Evolutionary conservation across 2,888 invertebrate genomes (phyloP), one percentile per base, ranked within the genome.

Genomic region (Heliconius hortense): DNA sequence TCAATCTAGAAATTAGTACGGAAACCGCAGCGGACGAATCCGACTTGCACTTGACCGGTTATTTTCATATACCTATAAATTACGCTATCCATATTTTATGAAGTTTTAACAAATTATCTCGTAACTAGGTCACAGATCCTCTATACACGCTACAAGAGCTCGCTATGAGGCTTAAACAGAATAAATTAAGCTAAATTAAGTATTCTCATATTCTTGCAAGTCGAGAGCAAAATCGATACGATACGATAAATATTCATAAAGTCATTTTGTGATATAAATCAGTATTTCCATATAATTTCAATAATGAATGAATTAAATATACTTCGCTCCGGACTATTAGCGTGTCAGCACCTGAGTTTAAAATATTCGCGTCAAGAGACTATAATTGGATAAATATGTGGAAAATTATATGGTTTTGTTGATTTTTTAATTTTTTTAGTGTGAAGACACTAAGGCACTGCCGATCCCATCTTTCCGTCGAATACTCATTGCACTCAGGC

Each of bases 331-430:
- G 64, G 24, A 21, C 67, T 72, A 67, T 75, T 72, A 72, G 48
- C 7, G 60, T 75, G 75, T 71, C 75, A 67, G 43, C 75, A 72
- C 75, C 72, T 75, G 72, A 72, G 39, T 66, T 56, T 31, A 24
- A 75, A 64, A 48, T 60, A 60, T 68, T 60, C 28, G 64, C 28
- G 63, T 28, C 28, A 31, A 28, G 43, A 48, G 13, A 43, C 56
- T 35, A 48, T 75, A 75, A 75, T 75, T 75, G 74, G 70, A 59
- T 71, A 71, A 75, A 59, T 70, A 28, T 64, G n/a, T 26, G 24
- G 26, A 35, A 60, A 48, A 53, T 53, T 69, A n/a, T 56, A 56
- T 31, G 31, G 18, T 31, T 1, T 35, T 10, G 35, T 35, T 35
- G 1, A 35, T 35, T 48, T 43, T 66, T 26, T 43, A 15, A 4